Evolutionary conservation across 2,113 vertebrate species (phyloP).

Genomic region (Gambusia holbrooki): DNA sequence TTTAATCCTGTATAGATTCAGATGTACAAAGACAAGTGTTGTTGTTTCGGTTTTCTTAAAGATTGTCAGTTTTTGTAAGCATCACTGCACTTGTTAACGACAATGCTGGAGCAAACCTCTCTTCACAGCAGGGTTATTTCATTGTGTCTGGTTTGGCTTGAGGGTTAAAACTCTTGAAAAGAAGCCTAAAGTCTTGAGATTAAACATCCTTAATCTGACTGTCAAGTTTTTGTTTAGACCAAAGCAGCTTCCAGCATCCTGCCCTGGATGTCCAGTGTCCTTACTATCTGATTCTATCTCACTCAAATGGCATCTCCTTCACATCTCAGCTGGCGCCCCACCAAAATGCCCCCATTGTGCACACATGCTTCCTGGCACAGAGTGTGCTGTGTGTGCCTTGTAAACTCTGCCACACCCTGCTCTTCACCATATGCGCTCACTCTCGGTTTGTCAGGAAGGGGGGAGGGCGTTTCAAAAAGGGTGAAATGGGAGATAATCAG

Average conservation of each 20-base stretch:
- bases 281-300: constrained; percentile 30
- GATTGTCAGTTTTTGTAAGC: constrained; percentile 41
- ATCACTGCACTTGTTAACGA: constrained; percentile 60
- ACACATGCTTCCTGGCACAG: constrained; percentile 78
- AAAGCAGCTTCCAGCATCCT: constrained; percentile 47
- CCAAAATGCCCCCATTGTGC: constrained; percentile 55
- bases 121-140: constrained; percentile 61
- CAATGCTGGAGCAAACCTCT: constrained; percentile 70
- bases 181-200: constrained; percentile 29
- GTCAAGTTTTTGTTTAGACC: constrained; percentile 30
- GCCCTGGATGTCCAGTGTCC: constrained; percentile 19
- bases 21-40: constrained; percentile 60
- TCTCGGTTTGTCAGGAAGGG: constrained; percentile 50
- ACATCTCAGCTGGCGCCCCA: constrained; percentile 37
- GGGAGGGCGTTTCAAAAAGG: constrained; percentile 25
- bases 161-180: constrained; percentile 21
- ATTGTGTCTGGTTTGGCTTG: constrained; percentile 27
- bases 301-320: constrained; percentile 43
- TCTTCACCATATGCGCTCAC: constrained; percentile 68
- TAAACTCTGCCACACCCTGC: constrained; percentile 56
- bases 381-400: constrained; percentile 70
- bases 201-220: constrained; percentile 22
- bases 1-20: constrained; percentile 67
- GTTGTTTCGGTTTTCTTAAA: neutral
- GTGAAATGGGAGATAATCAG: constrained; percentile 66